Conservation (phyloP, 2,113 vertebrate genomes). For the Pleuronectes platessa region DNA sequence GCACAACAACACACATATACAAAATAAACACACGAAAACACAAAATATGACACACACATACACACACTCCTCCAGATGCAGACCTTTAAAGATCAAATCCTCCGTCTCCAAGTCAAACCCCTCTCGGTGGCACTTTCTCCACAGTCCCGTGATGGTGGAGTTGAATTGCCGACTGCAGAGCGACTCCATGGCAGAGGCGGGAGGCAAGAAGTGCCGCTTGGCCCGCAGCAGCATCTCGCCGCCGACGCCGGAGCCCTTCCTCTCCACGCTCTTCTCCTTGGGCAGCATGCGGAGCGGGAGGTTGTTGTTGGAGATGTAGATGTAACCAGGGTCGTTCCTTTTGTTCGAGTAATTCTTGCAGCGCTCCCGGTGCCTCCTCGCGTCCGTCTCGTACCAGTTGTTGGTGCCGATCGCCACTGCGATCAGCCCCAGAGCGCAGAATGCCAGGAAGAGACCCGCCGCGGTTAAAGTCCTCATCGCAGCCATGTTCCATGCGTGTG, state of each 20-base stretch:
- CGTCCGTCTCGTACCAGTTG: constrained; percentile 93
- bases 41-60: constrained; percentile 4
- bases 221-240: constrained; percentile 69
- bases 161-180: constrained; percentile 91
- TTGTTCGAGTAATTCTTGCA: constrained; percentile 91
- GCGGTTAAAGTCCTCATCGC: constrained; percentile 90
- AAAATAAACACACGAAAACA: constrained; percentile 18
- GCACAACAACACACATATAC: constrained; percentile 28
- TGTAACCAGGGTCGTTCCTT: constrained; percentile 89
- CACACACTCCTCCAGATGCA: not conserved
- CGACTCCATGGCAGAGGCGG: constrained; percentile 85
- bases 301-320: constrained; percentile 89
- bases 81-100: constrained; percentile 90
- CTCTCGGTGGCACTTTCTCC: constrained; percentile 89
- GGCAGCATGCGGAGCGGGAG: constrained; percentile 88
- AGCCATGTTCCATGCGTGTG: constrained; percentile 82
- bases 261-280: constrained; percentile 64
- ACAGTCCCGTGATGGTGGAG: constrained; percentile 90
- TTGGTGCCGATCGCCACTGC: constrained; percentile 91
- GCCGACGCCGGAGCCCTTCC: constrained; percentile 57
- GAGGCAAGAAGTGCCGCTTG: constrained; percentile 79
- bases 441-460: constrained; percentile 88
- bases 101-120: constrained; percentile 90
- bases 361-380: constrained; percentile 89
- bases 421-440: constrained; percentile 88